Evolutionary conservation across 2,113 vertebrate genomes (phyloP), one percentile per base, ranked within the genome.

Genomic region (Actinemys pallida): DNA sequence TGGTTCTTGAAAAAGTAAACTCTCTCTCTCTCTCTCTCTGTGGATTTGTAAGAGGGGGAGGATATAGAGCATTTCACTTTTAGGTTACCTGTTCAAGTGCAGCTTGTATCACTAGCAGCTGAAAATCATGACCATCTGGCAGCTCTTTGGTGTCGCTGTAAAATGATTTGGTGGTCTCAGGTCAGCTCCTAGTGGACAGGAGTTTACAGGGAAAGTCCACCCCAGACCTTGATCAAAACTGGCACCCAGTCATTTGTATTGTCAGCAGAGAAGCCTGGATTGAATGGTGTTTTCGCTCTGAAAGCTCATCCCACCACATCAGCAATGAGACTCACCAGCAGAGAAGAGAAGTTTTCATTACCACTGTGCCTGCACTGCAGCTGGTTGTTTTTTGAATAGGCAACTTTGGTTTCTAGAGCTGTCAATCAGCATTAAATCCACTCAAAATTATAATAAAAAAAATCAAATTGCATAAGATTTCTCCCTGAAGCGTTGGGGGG

Each of bases 361-460:
- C 3, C 31, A 27, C 0, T 0, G 53, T 22, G 5, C 10, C 8
- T 50, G 80, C 0, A 8, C 45, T 5, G n/a, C 27, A 12, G 24
- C 39, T 25, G 54, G 24, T 75, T 54, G 65, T 10, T 72, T 27
- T 72, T 53, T 65, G 9, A 6, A 12, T 56, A 87, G 69, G 75
- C 49, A 88, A 59, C 14, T n/a, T 81, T 1, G 5, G 25, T 79
- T 84, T 72, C 84, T 10, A 59, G 49, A 0, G 0, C 1, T 11
- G 39, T 29, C 53, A 42, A 47, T 47, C 31, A 14, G 2, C 24
- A 1, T 27, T 8, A 81, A 47, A 16, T 9, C 19, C 19, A 20
- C 42, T 27, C 24, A 69, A 69, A 76, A 25, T 25, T 76, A 45
- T 12, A 25, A 76, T 76, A 76, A 76, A 76, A 42, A 25, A 25